Percentiles rank a stretch among this genome's conserved stretches.
These are phyloP conservation scores for Belgica antarctica DNA, from an alignment of 2,888 invertebrate genomes.

Conservation along the genomic window DNA sequence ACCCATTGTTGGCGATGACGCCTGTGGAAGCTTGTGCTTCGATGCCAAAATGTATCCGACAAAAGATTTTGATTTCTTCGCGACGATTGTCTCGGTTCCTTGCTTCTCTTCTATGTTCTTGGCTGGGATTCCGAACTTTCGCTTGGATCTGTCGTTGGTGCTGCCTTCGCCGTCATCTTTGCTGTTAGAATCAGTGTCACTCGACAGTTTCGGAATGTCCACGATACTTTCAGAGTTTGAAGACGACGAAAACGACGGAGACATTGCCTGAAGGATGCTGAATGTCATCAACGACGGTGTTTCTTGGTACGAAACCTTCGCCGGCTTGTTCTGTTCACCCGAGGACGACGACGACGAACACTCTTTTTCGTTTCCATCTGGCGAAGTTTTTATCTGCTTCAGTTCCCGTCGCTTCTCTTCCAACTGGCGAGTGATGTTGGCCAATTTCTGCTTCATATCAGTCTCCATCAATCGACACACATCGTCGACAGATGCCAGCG, in stretches of 20 bases:
- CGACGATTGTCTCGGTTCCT: slow-evolving; percentile 76
- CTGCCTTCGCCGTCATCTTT: slow-evolving; percentile 47
- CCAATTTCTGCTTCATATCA: slow-evolving; percentile 76
- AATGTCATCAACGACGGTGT: slow-evolving; percentile 20
- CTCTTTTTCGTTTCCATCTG: slow-evolving; percentile 53
- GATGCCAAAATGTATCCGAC: slow-evolving; percentile 66
- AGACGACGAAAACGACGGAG: slow-evolving; percentile 39
- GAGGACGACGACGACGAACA: neutral
- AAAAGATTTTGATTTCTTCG: slow-evolving; percentile 73
- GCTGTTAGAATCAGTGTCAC: slow-evolving; percentile 49
- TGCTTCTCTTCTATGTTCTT: slow-evolving; percentile 62
- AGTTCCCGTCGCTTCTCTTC: slow-evolving; percentile 80
- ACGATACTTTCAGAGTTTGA: slow-evolving; percentile 42
- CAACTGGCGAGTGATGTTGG: slow-evolving; percentile 77
- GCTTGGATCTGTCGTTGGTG: slow-evolving; percentile 60
- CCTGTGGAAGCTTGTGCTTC: slow-evolving; percentile 41
- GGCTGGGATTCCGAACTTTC: slow-evolving; percentile 75
- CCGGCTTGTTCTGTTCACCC: neutral
- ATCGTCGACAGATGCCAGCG: slow-evolving; percentile 56
- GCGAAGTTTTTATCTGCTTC: slow-evolving; percentile 64
- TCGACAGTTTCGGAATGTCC: slow-evolving; percentile 47
- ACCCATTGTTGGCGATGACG: slow-evolving; percentile 34
- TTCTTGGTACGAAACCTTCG: slow-evolving; percentile 8
- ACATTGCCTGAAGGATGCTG: slow-evolving; percentile 38
- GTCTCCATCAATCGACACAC: slow-evolving; percentile 73